Conservation (phyloP, 2,797 vertebrate genomes). For the Brotula barbata region DNA sequence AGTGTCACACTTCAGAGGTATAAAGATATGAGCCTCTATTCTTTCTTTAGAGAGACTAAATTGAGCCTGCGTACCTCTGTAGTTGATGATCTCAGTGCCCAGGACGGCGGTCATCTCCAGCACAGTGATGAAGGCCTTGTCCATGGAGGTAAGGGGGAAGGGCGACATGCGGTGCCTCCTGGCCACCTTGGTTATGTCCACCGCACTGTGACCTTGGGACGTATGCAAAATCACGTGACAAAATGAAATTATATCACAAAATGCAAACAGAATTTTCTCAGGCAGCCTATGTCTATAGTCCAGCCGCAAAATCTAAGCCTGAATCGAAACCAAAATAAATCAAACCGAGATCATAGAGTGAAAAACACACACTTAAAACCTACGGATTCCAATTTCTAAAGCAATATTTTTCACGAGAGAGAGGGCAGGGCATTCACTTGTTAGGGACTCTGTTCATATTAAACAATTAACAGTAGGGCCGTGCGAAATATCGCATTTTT, state of each 20-base stretch:
- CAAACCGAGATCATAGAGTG: neutral
- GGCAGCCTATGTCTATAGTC: too few species aligned
- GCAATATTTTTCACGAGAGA: neutral
- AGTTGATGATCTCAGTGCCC: slow-evolving; percentile 99
- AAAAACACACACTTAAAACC: neutral
- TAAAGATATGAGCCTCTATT: too few species aligned
- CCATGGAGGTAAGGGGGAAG: slow-evolving; percentile 99
- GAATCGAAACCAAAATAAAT: neutral
- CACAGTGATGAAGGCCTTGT: slow-evolving; percentile 99
- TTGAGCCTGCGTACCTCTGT: slow-evolving; percentile 82
- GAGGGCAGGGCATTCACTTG: neutral
- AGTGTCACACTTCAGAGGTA: too few species aligned
- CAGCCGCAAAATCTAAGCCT: neutral
- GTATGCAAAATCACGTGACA: slow-evolving; percentile 11
- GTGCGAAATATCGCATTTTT: too few species aligned
- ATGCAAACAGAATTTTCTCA: too few species aligned
- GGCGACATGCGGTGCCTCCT: slow-evolving; percentile 98
- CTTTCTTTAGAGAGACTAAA: too few species aligned
- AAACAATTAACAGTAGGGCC: too few species aligned
- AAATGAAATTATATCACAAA: neutral
- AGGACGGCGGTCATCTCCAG: slow-evolving; percentile 99
- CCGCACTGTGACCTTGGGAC: slow-evolving; percentile 95
- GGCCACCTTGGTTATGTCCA: slow-evolving; percentile 99
- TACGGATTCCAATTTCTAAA: neutral
- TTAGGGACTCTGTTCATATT: slow-evolving; percentile 32